Evolutionary conservation across 1,140 invertebrate genomes (phyloP), one percentile per base, ranked within the genome.

Genomic region (Harlomillsia oculata): DNA sequence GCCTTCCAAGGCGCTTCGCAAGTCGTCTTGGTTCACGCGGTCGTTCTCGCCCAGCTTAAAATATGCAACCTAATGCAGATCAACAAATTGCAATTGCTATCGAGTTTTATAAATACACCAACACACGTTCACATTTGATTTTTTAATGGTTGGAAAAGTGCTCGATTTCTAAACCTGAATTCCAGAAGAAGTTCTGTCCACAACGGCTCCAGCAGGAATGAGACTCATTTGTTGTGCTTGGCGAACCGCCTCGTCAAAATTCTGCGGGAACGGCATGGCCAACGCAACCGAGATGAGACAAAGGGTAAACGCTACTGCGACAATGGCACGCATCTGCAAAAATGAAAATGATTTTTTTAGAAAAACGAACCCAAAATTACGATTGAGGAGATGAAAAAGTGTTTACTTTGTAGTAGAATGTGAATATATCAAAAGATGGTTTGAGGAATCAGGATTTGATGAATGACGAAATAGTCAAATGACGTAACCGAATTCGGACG

Each of bases 181-280:
- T 45, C 48, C 56, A 1, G 56, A 53, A n/a, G 39, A 36, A 29
- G 56, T 58, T 46, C 56, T 45, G 26, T 58, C 56, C 9, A 58
- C 56, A 21, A 52, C 49, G n/a, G 56, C 56, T 9, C 56, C 56
- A 14, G 20, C 32, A 8, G 56, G 56, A 46, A 58, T 58, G 14
- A 58, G 29, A 37, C 56, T 58, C 56, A 58, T 58, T 46, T 58
- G 56, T 32, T 58, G 56, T 26, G 56, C 56, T 52, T 58, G 56
- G 25, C 49, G 34, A 0, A 58, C 56, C 8, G 56, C 56, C 14
- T 58, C 56, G 32, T 58, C 41, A 32, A 52, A 58, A 52, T 58
- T 45, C 30, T 58, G 56, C n/a, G 56, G 56, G 41, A 37, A 52
- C 39, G 56, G 56, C 29, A 58, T 40, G 4, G 56, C 49, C 30